Base-by-base conservation (phyloP, 37 sponge, comb jelly and placozoan genomes). In the Halichondria panicea region DNA sequence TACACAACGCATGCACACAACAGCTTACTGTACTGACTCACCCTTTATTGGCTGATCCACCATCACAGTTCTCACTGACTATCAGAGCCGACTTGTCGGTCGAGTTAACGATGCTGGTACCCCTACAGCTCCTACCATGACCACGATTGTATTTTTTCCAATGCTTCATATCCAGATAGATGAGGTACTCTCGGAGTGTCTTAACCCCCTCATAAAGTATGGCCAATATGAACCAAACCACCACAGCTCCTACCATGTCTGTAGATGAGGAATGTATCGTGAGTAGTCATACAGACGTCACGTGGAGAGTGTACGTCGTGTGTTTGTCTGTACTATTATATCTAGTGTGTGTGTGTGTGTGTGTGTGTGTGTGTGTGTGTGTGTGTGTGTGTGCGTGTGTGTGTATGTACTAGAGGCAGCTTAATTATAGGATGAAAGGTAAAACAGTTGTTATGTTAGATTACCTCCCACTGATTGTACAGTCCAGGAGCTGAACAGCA, bases 201-300 rank as follows among this genome's bases (percentile, higher is more conserved):
- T 83, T 78, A 33, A 84, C 50, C 3, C 80, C 81, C 68, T 88
- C 89, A 63, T 78, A 82, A 31, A 88, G 70, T 25, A 83, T 67
- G 22, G 90, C 84, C 4, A 72, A 0, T 0, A 84, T n/a, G 32
- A 84, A 59, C 28, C 72, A 53, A 11, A 72, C 74, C 7, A 89
- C 55, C 8, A 83, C 40, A 3, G 75, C 81, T n/a, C 75, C 90
- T 45, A 89, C 25, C 63, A 89, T 60, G 33, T 72, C 87, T 86
- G 55, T 19, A 53, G 3, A 33, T n/a, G n/a, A n/a, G n/a, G n/a
- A n/a, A n/a, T n/a, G n/a, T n/a, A n/a, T n/a, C n/a, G n/a, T n/a
- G n/a, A n/a, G n/a, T n/a, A n/a, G n/a, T n/a, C n/a, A n/a, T n/a
- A n/a, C n/a, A n/a, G n/a, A n/a, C n/a, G n/a, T n/a, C n/a, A n/a